Conservation (phyloP, 2,113 vertebrate genomes). For the Ariopsis seemanni region DNA sequence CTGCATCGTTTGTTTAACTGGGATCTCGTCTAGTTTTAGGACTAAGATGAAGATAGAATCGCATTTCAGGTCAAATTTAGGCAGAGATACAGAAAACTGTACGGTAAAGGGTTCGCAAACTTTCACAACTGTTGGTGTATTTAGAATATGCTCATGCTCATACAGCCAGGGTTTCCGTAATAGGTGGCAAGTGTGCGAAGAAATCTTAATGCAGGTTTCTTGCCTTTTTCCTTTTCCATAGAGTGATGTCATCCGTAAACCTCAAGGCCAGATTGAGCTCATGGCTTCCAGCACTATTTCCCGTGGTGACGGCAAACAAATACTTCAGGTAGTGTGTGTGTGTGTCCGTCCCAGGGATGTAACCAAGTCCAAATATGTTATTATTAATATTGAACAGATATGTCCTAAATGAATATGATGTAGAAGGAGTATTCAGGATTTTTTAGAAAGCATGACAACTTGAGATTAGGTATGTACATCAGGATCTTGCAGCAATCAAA, state of each 20-base stretch:
- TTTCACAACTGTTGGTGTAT: not conserved
- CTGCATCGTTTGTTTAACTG: not conserved
- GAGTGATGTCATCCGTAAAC: constrained; percentile 95
- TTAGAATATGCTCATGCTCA: not conserved
- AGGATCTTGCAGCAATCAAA: not conserved
- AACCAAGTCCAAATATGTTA: not conserved
- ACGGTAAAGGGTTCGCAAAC: not conserved
- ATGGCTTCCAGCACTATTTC: constrained; percentile 85
- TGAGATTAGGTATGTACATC: not conserved
- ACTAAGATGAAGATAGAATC: not conserved
- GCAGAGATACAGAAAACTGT: not conserved
- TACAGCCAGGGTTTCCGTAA: not conserved
- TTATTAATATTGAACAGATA: not conserved
- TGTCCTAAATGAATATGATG: not conserved
- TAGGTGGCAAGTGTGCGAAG: not conserved
- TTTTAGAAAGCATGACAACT: not conserved
- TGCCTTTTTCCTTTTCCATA: constrained; percentile 54
- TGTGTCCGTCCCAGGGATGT: not conserved
- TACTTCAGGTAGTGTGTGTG: constrained; percentile 82
- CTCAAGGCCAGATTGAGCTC: constrained; percentile 95
- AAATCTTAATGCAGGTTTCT: not conserved
- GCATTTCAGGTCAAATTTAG: not conserved
- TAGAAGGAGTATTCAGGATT: not conserved
- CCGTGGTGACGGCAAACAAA: constrained; percentile 92
- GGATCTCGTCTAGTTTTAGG: not conserved